Percentiles rank a stretch among this genome's conserved stretches.
Evolutionary conservation across 2,888 invertebrate genomes (phyloP).

Genomic region (Philonicus albiceps): DNA sequence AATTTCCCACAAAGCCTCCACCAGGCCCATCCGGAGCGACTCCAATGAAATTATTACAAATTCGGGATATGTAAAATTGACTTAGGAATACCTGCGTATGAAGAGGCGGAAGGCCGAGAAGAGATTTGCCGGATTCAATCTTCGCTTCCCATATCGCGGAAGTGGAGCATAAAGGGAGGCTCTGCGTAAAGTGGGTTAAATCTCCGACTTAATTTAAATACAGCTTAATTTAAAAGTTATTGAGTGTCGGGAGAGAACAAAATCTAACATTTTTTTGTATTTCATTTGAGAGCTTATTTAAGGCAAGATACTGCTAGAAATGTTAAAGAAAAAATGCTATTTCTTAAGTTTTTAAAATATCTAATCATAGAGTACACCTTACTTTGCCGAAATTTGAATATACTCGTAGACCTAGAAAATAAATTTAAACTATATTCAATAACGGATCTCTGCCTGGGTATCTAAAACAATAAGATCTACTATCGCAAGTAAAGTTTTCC

Average conservation of each 20-base stretch:
- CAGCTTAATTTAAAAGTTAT: neutral
- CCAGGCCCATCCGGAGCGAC: neutral
- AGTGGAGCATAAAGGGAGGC: neutral
- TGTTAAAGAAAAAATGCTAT: neutral
- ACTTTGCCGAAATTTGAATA: too few relatives aligned
- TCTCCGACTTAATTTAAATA: neutral
- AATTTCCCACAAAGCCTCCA: neutral
- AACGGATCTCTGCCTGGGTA: too few relatives aligned
- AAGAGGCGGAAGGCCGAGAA: neutral
- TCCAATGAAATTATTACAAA: neutral
- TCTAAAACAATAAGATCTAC: too few relatives aligned
- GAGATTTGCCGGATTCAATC: neutral
- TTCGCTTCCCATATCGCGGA: neutral
- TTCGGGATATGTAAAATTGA: neutral
- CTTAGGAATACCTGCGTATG: neutral
- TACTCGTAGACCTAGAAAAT: neutral
- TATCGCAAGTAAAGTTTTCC: too few relatives aligned
- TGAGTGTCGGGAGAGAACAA: neutral
- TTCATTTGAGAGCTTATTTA: neutral
- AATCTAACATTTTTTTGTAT: neutral
- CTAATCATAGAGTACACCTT: neutral
- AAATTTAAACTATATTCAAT: neutral
- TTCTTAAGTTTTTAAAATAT: neutral
- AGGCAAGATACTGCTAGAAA: neutral
- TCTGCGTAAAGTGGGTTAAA: neutral